phyloP scores from a whole-genome alignment of 2,797 vertebrate species.

The Ceyx erithaca region DNA sequence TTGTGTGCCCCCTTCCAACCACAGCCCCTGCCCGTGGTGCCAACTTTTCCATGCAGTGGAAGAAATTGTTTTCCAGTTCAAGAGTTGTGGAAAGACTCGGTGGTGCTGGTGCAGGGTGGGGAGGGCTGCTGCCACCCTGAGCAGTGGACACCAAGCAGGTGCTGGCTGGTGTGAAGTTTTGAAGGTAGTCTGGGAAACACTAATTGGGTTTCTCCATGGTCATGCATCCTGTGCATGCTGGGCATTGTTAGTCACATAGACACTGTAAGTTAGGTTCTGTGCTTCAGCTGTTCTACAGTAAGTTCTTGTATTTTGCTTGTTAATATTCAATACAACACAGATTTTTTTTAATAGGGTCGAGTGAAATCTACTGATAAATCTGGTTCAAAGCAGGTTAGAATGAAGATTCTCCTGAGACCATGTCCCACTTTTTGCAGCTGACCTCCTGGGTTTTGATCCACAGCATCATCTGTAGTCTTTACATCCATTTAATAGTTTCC shows the following conservation, averaged over 20 bases:
- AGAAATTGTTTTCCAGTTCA: neutral
- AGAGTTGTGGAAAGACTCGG: fast-evolving
- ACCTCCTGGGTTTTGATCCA: neutral
- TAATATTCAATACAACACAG: neutral
- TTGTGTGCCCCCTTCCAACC: neutral
- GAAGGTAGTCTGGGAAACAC: neutral
- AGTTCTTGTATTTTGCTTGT: neutral
- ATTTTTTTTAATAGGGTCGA: neutral
- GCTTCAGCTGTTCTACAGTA: neutral
- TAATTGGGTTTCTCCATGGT: neutral
- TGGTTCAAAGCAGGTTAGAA: neutral
- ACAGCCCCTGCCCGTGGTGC: fast-evolving
- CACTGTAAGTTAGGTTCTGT: fast-evolving
- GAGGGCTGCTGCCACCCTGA: neutral
- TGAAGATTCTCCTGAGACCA: neutral
- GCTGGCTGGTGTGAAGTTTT: fast-evolving
- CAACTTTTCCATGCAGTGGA: neutral
- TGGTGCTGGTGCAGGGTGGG: neutral
- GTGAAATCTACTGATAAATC: neutral
- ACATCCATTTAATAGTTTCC: neutral
- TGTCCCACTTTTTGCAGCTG: neutral
- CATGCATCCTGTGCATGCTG: fast-evolving
- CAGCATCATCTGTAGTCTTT: neutral
- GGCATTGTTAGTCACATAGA: fast-evolving
- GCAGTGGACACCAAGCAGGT: fast-evolving